phyloP scores from a whole-genome alignment of 2,113 vertebrate species.

The Prochilodus magdalenae region DNA sequence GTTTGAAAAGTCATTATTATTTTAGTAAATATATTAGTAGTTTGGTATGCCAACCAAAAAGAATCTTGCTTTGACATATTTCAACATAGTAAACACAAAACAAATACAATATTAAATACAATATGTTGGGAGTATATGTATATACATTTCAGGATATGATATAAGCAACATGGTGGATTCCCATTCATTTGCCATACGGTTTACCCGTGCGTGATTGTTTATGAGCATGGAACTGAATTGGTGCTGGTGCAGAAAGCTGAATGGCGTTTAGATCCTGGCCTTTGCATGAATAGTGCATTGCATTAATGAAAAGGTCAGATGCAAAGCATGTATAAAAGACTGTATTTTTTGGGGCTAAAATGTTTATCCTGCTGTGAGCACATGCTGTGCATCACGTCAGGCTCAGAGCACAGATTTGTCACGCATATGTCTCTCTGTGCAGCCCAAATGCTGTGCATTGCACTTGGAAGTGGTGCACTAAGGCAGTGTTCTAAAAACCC shows the following conservation, averaged over 20 bases:
- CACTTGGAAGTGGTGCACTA: not conserved
- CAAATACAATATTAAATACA: too few relatives aligned
- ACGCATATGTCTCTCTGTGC: not conserved
- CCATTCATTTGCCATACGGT: too few relatives aligned
- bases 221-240: not conserved
- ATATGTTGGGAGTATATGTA: not conserved
- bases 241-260: not conserved
- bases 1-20: too few relatives aligned
- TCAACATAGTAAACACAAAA: too few relatives aligned
- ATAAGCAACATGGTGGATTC: too few relatives aligned
- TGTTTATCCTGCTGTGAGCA: not conserved
- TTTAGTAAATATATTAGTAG: too few relatives aligned
- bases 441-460: not conserved
- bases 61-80: too few relatives aligned
- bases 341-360: not conserved
- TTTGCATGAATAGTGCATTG: not conserved
- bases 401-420: not conserved
- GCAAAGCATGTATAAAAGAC: not conserved
- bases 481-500: not conserved
- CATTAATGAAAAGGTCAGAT: not conserved
- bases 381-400: conserved; percentile 1
- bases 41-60: too few relatives aligned
- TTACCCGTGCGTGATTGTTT: not conserved
- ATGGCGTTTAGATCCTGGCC: not conserved
- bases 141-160: too few relatives aligned